Percentiles rank a stretch among this genome's conserved stretches.
phyloP scores from a whole-genome alignment of 2,113 vertebrate genomes.

The Psittacula cyanocephala region DNA sequence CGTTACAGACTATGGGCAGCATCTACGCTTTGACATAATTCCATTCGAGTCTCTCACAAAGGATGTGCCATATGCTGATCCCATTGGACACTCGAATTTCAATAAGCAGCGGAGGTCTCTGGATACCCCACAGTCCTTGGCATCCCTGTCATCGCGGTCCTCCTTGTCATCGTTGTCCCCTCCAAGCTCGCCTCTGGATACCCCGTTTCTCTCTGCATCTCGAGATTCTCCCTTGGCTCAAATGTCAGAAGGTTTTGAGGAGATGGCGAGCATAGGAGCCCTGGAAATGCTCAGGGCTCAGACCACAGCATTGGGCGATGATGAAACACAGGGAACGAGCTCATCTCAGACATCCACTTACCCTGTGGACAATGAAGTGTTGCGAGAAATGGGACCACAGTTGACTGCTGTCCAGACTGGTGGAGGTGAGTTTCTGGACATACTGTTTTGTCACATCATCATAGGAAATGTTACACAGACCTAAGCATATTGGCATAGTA shows the following conservation, averaged over 20 bases:
- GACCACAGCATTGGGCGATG: constrained; percentile 65
- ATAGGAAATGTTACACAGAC: not conserved
- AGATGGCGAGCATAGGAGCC: constrained; percentile 84
- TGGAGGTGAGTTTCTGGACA: constrained; percentile 73
- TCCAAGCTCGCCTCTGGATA: constrained; percentile 95
- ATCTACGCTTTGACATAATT: constrained; percentile 86
- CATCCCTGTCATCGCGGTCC: constrained; percentile 92
- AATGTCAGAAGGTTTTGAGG: constrained; percentile 90
- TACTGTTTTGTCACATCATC: not conserved
- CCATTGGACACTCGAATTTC: constrained; percentile 68
- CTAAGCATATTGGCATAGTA: not conserved
- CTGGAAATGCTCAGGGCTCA: constrained; percentile 84
- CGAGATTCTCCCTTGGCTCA: constrained; percentile 90
- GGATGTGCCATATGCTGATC: constrained; percentile 71
- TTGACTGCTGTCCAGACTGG: constrained; percentile 66
- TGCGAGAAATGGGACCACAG: constrained; percentile 78
- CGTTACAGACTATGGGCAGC: constrained; percentile 73
- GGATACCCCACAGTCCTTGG: constrained; percentile 92
- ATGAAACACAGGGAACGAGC: constrained; percentile 64
- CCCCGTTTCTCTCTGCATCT: constrained; percentile 86
- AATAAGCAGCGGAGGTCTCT: constrained; percentile 85
- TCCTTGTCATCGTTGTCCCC: constrained; percentile 94
- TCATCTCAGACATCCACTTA: constrained; percentile 48
- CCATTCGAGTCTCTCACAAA: constrained; percentile 80
- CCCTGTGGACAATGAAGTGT: constrained; percentile 80